Conservation (phyloP, 2,888 invertebrate genomes). For the Serrognathus titanus region DNA sequence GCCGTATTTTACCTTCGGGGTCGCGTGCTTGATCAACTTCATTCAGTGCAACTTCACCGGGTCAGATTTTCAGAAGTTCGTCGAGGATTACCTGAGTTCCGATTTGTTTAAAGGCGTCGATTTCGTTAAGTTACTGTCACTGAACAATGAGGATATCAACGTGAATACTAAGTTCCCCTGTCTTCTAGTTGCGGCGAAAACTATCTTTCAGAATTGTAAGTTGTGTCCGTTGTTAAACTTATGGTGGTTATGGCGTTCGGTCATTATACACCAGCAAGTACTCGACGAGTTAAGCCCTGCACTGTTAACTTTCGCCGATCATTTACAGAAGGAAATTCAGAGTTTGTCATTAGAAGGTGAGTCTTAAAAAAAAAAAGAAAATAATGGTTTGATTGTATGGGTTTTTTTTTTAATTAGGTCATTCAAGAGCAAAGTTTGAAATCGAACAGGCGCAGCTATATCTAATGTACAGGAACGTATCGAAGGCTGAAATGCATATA, state of each 20-base stretch:
- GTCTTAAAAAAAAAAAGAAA: slow-evolving; percentile 14
- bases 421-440: slow-evolving; percentile 49
- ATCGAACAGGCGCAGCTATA: slow-evolving; percentile 65
- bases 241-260: slow-evolving; percentile 75
- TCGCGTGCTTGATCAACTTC: slow-evolving; percentile 68
- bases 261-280: slow-evolving; percentile 71
- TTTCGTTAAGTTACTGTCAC: slow-evolving; percentile 48
- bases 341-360: slow-evolving; percentile 44
- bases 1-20: slow-evolving; percentile 51
- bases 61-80: slow-evolving; percentile 53
- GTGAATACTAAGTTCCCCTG: slow-evolving; percentile 60
- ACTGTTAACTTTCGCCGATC: slow-evolving; percentile 60
- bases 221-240: slow-evolving; percentile 45
- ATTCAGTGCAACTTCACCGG: slow-evolving; percentile 82
- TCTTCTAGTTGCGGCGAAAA: slow-evolving; percentile 46
- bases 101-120: slow-evolving; percentile 51
- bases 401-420: slow-evolving; percentile 21
- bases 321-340: slow-evolving; percentile 41
- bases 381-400: not conserved
- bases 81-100: slow-evolving; percentile 47
- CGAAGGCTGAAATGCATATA: slow-evolving; percentile 66
- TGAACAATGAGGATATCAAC: slow-evolving; percentile 67
- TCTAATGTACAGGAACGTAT: slow-evolving; percentile 70
- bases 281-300: slow-evolving; percentile 72
- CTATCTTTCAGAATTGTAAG: slow-evolving; percentile 44